Conservation (phyloP, 2,113 vertebrate species). For the Hoplias malabaricus region DNA sequence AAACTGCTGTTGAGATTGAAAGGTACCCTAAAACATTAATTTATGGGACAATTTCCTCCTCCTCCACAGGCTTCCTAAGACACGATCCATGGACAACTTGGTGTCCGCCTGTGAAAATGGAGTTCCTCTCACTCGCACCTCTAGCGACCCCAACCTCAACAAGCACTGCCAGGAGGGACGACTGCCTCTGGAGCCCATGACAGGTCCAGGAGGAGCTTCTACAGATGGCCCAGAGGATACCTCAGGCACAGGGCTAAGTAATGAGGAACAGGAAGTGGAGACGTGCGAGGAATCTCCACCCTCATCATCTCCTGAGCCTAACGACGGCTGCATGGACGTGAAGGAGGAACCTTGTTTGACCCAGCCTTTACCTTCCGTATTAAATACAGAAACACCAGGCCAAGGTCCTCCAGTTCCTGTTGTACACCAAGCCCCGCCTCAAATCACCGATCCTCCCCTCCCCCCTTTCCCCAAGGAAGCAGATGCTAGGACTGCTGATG, state of each 20-base stretch:
- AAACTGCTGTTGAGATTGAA: no score
- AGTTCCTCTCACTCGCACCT: conserved; percentile 87
- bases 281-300: conserved; percentile 26
- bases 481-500: conserved; percentile 59
- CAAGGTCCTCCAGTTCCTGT: conserved; percentile 30
- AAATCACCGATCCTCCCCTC: conserved; percentile 47
- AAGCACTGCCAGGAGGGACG: conserved; percentile 92
- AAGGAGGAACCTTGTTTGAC: conserved; percentile 67
- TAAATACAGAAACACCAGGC: conserved; percentile 58
- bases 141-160: conserved; percentile 97
- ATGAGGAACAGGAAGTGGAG: conserved; percentile 41
- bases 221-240: conserved; percentile 55
- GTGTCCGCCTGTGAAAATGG: conserved; percentile 89
- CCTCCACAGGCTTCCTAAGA: conserved; percentile 88
- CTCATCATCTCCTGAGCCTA: not conserved
- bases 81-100: conserved; percentile 95
- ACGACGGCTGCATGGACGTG: conserved; percentile 38
- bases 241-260: conserved; percentile 29
- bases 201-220: conserved; percentile 55
- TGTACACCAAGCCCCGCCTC: conserved; percentile 59
- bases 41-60: no score
- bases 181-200: conserved; percentile 73
- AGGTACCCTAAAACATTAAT: no score
- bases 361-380: conserved; percentile 69
- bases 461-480: conserved; percentile 46